Conservation (phyloP, 1,140 invertebrate genomes). For the Drosophila tristis region DNA sequence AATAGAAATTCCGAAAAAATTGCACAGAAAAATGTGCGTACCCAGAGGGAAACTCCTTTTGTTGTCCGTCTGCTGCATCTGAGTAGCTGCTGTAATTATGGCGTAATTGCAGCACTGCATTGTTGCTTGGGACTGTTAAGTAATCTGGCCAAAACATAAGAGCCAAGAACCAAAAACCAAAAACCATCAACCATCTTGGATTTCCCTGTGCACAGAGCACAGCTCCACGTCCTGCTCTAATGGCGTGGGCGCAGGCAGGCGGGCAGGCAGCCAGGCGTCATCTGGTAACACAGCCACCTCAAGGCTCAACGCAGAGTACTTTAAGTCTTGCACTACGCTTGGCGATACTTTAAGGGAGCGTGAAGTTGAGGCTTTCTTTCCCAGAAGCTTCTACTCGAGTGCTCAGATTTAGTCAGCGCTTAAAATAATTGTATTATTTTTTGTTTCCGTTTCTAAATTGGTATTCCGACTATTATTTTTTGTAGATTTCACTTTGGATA, state of each 20-base stretch:
- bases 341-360: no score
- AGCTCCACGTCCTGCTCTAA: not conserved
- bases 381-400: no score
- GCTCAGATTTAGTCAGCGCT: no score
- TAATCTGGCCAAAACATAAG: constrained; percentile 19
- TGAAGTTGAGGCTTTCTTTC: no score
- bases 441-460: no score
- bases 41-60: constrained; percentile 27
- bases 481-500: not conserved
- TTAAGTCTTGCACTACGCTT: no score
- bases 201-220: not conserved
- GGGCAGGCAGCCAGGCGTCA: not conserved
- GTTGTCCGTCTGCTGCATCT: not conserved
- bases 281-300: not conserved
- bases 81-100: constrained; percentile 39
- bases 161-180: no score
- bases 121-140: constrained; percentile 17
- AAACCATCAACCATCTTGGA: constrained; percentile 5
- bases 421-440: no score
- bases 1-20: constrained; percentile 10
- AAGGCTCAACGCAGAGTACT: no score
- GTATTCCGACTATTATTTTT: no score
- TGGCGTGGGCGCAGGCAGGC: no score
- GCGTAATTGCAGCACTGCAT: constrained; percentile 42
- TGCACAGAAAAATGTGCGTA: not conserved